These are phyloP conservation scores for Platichthys flesus DNA, from an alignment of 2,113 vertebrate species.

Conservation along the genomic window DNA sequence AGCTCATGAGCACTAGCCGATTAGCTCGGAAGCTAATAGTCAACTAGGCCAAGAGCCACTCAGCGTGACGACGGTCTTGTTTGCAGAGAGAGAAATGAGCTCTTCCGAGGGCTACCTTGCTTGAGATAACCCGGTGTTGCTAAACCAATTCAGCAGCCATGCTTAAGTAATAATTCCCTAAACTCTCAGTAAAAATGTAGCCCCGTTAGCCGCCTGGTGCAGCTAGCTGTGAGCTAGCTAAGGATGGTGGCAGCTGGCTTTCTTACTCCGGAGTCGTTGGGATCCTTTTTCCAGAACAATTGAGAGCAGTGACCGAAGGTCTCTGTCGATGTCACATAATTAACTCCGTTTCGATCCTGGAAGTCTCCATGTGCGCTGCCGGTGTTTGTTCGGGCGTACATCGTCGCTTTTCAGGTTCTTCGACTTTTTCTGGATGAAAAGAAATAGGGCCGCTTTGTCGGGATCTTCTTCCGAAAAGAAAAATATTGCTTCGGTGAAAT, in stretches of 20 bases:
- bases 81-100: slow-evolving; percentile 49
- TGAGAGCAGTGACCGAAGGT: slow-evolving; percentile 80
- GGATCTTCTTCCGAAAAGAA: slow-evolving; percentile 77
- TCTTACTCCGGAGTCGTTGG: slow-evolving; percentile 81
- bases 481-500: slow-evolving; percentile 75
- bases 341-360: slow-evolving; percentile 78
- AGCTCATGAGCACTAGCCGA: slow-evolving; percentile 12
- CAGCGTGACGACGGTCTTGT: slow-evolving; percentile 52
- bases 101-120: background rate
- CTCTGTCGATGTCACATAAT: slow-evolving; percentile 79
- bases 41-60: slow-evolving; percentile 70
- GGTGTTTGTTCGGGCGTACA: slow-evolving; percentile 78
- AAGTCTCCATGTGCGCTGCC: slow-evolving; percentile 78
- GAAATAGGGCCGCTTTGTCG: slow-evolving; percentile 76
- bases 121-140: background rate
- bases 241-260: slow-evolving; percentile 45
- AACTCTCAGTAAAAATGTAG: fast-evolving
- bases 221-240: slow-evolving; percentile 12
- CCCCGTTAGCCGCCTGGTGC: background rate
- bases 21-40: slow-evolving; percentile 32
- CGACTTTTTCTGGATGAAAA: slow-evolving; percentile 62
- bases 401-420: slow-evolving; percentile 61
- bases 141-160: background rate
- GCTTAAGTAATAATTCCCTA: background rate
- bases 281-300: slow-evolving; percentile 82